Conservation (phyloP, 2,797 vertebrate genomes). For the Mallotus villosus region DNA sequence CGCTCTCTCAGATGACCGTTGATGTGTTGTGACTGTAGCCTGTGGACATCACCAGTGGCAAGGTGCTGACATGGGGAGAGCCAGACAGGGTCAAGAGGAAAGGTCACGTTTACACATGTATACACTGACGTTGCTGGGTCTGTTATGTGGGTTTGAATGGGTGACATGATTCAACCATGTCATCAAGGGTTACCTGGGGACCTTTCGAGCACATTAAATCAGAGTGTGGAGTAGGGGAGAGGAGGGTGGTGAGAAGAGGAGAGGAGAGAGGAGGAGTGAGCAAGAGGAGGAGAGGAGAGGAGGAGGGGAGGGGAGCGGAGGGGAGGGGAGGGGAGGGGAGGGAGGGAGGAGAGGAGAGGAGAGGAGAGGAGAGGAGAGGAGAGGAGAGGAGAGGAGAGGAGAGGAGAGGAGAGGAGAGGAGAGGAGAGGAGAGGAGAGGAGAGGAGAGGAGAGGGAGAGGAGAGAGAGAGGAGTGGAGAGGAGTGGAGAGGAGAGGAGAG, state of each 20-base stretch:
- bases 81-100: background rate
- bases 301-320: background rate
- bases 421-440: conserved; percentile 11
- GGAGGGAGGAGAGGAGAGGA: background rate
- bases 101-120: too few relatives aligned
- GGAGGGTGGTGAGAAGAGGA: background rate
- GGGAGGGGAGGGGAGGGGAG: background rate
- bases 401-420: too few relatives aligned
- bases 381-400: background rate
- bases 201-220: background rate
- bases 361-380: background rate
- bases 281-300: background rate
- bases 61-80: conserved; percentile 18
- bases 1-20: too few relatives aligned
- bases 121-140: too few relatives aligned
- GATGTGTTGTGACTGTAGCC: too few relatives aligned
- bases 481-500: conserved; percentile 7
- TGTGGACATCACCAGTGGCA: background rate
- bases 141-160: too few relatives aligned
- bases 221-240: background rate
- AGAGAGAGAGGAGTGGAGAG: too few relatives aligned
- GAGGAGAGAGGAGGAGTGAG: too few relatives aligned
- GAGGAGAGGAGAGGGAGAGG: conserved; percentile 6
- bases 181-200: too few relatives aligned
- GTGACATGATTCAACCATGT: too few relatives aligned